These are phyloP conservation scores for Jaculus jaculus DNA, from an alignment of 2,113 vertebrate species.

Conservation along the genomic window DNA sequence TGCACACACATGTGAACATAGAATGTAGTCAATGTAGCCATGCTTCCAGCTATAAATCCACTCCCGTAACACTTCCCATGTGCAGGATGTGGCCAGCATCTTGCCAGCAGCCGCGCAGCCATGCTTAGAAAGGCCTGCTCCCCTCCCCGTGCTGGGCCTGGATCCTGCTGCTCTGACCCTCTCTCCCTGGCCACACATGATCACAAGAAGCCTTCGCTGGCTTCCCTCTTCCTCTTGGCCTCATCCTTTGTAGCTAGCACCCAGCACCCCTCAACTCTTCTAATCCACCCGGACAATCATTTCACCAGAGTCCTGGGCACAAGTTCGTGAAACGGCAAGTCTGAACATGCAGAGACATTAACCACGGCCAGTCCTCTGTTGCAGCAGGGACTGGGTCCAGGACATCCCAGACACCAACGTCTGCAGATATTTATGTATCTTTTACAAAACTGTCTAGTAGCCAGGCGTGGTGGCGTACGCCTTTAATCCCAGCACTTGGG, in stretches of 20 bases:
- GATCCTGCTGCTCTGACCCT: not conserved
- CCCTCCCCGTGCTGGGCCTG: not conserved
- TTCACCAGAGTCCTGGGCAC: too few relatives aligned
- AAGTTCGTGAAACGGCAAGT: too few relatives aligned
- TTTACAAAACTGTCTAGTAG: too few relatives aligned
- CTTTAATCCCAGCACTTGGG: too few relatives aligned
- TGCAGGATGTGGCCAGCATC: not conserved
- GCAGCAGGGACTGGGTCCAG: too few relatives aligned
- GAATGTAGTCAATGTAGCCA: fast-evolving
- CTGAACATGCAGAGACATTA: too few relatives aligned
- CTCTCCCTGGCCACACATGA: fast-evolving
- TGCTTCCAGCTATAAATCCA: not conserved
- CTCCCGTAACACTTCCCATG: not conserved
- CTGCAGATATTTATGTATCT: not conserved
- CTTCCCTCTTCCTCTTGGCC: not conserved
- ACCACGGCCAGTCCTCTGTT: too few relatives aligned
- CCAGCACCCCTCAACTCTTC: not conserved
- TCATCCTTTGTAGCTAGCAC: not conserved
- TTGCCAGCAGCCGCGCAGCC: fast-evolving
- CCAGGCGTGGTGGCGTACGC: too few relatives aligned
- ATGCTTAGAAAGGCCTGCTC: fast-evolving
- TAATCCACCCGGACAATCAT: not conserved
- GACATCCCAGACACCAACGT: too few relatives aligned
- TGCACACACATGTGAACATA: fast-evolving
- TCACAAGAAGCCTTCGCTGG: not conserved